Percentiles rank a stretch among this genome's conserved stretches.
Evolutionary conservation across 2,888 invertebrate species (phyloP).

Genomic region (Capitulum mitella): DNA sequence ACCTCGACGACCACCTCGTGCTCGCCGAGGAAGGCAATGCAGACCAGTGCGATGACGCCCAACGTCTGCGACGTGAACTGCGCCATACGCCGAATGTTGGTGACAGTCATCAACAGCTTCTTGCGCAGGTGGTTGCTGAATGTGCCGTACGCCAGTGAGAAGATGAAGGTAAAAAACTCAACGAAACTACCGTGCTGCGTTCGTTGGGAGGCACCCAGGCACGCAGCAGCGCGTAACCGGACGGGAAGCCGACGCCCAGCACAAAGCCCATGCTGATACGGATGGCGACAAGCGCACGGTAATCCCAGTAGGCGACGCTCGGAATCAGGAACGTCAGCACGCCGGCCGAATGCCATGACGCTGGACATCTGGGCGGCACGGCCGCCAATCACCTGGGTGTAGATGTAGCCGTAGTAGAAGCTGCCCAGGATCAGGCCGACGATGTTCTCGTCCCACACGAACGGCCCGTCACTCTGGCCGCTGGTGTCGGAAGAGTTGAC

Average conservation of each 20-base stretch:
- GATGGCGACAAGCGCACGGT: constrained; percentile 38
- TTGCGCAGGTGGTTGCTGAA: constrained; percentile 19
- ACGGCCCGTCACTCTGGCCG: neutral
- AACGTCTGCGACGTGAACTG: constrained; percentile 14
- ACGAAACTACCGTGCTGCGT: constrained; percentile 73
- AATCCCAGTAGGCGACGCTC: constrained; percentile 39
- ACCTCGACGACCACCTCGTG: constrained; percentile 64
- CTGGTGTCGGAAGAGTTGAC: neutral
- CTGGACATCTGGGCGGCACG: constrained; percentile 46
- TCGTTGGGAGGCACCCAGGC: constrained; percentile 93
- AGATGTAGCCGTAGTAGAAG: constrained; percentile 44
- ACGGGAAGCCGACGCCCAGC: constrained; percentile 81
- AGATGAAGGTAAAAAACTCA: constrained; percentile 1
- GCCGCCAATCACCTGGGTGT: constrained; percentile 44
- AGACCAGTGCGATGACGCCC: constrained; percentile 61
- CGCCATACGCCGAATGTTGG: constrained; percentile 1
- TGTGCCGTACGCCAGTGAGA: neutral
- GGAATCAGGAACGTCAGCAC: constrained; percentile 43
- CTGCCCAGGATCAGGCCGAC: constrained; percentile 42
- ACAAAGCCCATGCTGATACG: constrained; percentile 42
- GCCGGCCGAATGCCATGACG: constrained; percentile 42
- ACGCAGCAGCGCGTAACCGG: constrained; percentile 84
- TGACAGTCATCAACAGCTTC: neutral
- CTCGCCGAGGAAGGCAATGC: constrained; percentile 78
- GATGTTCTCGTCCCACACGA: constrained; percentile 40